These are phyloP conservation scores for Torymus aiolomorphi DNA, from an alignment of 2,888 invertebrate species.

Conservation along the genomic window DNA sequence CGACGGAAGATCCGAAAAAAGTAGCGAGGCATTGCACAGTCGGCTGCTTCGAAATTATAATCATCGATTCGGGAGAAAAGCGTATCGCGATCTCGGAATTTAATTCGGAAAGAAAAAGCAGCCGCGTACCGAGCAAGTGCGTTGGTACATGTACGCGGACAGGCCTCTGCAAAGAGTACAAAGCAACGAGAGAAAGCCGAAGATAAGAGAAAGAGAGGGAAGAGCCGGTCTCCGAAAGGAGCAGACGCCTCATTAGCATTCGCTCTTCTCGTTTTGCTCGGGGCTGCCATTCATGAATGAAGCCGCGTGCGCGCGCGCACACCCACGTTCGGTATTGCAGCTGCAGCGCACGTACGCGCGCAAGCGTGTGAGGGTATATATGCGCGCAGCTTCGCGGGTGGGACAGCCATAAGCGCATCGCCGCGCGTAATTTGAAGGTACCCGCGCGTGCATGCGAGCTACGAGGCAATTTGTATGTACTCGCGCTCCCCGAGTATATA, in stretches of 20 bases:
- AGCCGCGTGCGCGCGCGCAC: constrained; percentile 37
- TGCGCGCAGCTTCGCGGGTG: constrained; percentile 24
- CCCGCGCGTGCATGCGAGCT: constrained; percentile 28
- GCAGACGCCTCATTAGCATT: constrained; percentile 69
- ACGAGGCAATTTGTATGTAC: constrained; percentile 13
- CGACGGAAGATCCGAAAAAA: neutral
- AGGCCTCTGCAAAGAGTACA: neutral
- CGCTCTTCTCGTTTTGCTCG: constrained; percentile 61
- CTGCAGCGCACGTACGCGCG: constrained; percentile 52
- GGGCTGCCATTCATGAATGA: constrained; percentile 69
- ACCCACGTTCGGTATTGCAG: constrained; percentile 38
- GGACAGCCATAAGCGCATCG: constrained; percentile 21
- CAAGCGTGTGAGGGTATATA: neutral
- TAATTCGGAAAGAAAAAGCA: constrained; percentile 61
- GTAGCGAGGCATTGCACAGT: neutral
- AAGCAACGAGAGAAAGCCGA: neutral
- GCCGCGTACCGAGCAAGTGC: constrained; percentile 1
- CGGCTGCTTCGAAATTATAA: constrained; percentile 25
- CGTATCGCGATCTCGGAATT: constrained; percentile 58
- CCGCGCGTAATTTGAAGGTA: constrained; percentile 55
- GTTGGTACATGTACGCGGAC: too few species aligned
- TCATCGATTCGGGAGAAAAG: constrained; percentile 28
- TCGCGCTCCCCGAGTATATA: too few species aligned
- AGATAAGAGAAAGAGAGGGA: constrained; percentile 13
- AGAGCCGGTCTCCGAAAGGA: constrained; percentile 20